Percentiles rank a stretch among this genome's conserved stretches.
phyloP scores from a whole-genome alignment of 2,888 invertebrate genomes.

The Drosophila monieri region DNA sequence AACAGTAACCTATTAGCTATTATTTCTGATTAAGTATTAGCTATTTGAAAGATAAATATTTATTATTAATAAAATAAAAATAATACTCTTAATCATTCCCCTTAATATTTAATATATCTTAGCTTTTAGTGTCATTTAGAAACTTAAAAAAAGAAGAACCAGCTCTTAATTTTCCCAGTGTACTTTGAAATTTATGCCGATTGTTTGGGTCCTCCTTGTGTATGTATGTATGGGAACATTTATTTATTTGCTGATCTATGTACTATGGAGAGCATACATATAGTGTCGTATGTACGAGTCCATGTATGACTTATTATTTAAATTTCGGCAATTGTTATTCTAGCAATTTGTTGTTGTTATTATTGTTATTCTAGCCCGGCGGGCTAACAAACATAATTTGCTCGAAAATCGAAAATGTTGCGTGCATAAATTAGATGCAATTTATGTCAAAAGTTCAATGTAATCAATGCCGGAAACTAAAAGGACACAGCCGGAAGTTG shows the following conservation, averaged over 20 bases:
- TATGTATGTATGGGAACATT: background rate
- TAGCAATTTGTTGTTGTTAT: conserved; percentile 4
- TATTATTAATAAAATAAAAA: too few species aligned
- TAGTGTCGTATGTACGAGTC: background rate
- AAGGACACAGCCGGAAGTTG: too few species aligned
- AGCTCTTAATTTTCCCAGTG: background rate
- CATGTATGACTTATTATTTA: conserved; percentile 37
- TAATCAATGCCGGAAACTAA: conserved; percentile 20
- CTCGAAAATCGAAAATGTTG: conserved; percentile 33
- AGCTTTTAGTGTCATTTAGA: too few species aligned
- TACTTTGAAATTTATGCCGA: conserved; percentile 34
- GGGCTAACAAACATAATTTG: conserved; percentile 34
- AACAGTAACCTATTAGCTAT: too few species aligned
- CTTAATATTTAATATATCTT: too few species aligned
- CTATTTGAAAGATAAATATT: too few species aligned
- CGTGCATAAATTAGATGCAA: conserved; percentile 65
- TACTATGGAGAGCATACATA: background rate
- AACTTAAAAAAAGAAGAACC: too few species aligned
- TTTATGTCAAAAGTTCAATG: conserved; percentile 53
- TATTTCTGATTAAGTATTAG: too few species aligned
- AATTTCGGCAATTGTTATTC: conserved; percentile 43
- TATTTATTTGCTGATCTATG: conserved; percentile 10
- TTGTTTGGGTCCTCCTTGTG: conserved; percentile 9
- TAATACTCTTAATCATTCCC: too few species aligned
- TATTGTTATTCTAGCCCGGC: conserved; percentile 19